These are phyloP conservation scores for Platerodrilus igneus DNA, from an alignment of 2,888 invertebrate genomes.

Conservation along the genomic window DNA sequence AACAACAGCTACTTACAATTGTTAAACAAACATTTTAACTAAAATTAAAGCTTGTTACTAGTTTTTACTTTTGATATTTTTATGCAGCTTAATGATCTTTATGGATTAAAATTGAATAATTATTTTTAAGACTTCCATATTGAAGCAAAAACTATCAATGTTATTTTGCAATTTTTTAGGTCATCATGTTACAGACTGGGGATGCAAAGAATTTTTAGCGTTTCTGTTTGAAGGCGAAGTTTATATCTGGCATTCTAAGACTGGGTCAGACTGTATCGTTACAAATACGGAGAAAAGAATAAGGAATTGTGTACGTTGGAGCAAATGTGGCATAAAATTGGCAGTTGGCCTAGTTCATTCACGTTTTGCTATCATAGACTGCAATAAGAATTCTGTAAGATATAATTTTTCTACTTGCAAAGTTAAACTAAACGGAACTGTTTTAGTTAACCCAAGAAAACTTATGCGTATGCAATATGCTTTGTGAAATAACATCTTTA, in stretches of 20 bases:
- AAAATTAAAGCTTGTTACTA: too few species aligned
- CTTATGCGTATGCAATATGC: not conserved
- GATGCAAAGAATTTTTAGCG: slow-evolving; percentile 29
- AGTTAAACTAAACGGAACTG: not conserved
- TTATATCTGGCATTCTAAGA: slow-evolving; percentile 30
- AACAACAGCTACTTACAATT: too few species aligned
- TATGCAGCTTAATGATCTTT: too few species aligned
- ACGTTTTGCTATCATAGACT: not conserved
- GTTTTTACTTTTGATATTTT: too few species aligned
- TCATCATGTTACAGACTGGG: slow-evolving; percentile 30
- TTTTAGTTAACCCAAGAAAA: not conserved
- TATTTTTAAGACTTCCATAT: too few species aligned
- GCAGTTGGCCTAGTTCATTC: not conserved
- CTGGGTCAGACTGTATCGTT: slow-evolving; percentile 17
- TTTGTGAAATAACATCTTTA: not conserved
- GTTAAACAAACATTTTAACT: too few species aligned
- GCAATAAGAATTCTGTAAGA: not conserved
- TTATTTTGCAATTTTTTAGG: too few species aligned
- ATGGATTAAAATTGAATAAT: too few species aligned
- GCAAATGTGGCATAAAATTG: too few species aligned
- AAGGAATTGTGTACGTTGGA: slow-evolving; percentile 28
- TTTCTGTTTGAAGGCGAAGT: slow-evolving; percentile 30
- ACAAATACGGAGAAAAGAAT: slow-evolving; percentile 17
- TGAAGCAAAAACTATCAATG: too few species aligned
- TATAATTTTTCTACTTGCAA: not conserved